Evolutionary conservation across 1,140 invertebrate species (phyloP).

Genomic region (Micrasema longulum): DNA sequence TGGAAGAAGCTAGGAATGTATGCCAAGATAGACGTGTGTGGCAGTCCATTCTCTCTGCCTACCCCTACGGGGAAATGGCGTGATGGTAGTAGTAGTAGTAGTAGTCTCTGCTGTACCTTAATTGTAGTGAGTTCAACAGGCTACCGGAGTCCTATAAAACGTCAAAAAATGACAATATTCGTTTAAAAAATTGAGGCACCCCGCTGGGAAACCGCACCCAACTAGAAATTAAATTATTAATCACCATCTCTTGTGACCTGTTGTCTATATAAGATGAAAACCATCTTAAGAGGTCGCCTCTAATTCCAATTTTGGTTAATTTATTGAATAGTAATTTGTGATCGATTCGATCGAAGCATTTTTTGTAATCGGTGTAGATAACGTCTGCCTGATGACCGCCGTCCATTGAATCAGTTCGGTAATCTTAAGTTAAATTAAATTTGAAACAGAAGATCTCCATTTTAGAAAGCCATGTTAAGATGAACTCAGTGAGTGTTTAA

Average conservation of each 20-base stretch:
- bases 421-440: constrained; percentile 9
- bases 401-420: constrained; percentile 19
- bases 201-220: constrained; percentile 2
- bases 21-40: too few relatives aligned
- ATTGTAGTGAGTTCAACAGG: too few relatives aligned
- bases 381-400: constrained; percentile 42
- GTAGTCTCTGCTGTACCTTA: too few relatives aligned
- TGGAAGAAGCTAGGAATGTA: too few relatives aligned
- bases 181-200: too few relatives aligned
- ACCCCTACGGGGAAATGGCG: too few relatives aligned
- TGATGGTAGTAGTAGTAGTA: too few relatives aligned
- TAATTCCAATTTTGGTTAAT: constrained; percentile 42
- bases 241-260: constrained; percentile 10
- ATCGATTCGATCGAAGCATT: constrained; percentile 52
- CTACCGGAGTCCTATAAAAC: too few relatives aligned
- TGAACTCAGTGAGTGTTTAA: neutral
- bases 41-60: too few relatives aligned
- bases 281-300: constrained; percentile 25
- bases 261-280: constrained; percentile 22
- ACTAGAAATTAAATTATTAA: constrained; percentile 6
- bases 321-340: constrained; percentile 44
- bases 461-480: constrained; percentile 9
- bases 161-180: too few relatives aligned
- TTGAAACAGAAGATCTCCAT: too few relatives aligned
- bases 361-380: constrained; percentile 54